A percentile compares a stretch with the other conserved stretches of the same genome.
phyloP scores from a whole-genome alignment of 2,888 invertebrate species.

The Eurytoma adleriae region DNA sequence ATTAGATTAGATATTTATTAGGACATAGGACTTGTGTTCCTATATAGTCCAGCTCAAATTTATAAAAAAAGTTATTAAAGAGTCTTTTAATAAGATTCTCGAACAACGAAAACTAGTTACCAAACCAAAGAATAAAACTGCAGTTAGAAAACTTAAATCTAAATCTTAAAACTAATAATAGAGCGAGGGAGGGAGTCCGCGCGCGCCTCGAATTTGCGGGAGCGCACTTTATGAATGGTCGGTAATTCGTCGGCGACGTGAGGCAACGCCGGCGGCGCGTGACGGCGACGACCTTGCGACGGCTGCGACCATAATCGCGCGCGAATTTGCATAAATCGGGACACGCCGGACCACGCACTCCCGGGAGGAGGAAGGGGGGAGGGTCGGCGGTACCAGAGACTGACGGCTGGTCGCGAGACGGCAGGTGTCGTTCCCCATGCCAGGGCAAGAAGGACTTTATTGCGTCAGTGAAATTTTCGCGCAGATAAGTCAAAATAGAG shows the following conservation, averaged over 20 bases:
- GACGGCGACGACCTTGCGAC: constrained; percentile 35
- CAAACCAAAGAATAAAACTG: no score
- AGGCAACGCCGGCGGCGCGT: neutral
- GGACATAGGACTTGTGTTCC: no score
- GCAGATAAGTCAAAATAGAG: no score
- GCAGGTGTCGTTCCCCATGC: neutral
- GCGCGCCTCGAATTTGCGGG: neutral
- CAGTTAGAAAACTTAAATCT: no score
- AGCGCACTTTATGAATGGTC: constrained; percentile 46
- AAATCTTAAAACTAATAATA: no score
- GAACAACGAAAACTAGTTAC: no score
- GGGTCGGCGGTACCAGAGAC: constrained; percentile 1
- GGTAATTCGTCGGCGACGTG: constrained; percentile 40
- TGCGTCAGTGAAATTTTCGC: no score
- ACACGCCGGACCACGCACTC: neutral
- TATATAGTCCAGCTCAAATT: no score
- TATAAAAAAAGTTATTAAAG: no score
- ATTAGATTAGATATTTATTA: no score
- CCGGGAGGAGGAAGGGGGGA: neutral
- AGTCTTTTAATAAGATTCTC: no score
- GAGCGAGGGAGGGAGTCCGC: neutral
- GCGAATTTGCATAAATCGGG: constrained; percentile 48
- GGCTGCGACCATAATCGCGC: constrained; percentile 6
- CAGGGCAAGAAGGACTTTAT: no score
- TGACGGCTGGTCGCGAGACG: neutral